phyloP scores from a whole-genome alignment of 1,140 invertebrate genomes.

The Drosophila sechellia region DNA sequence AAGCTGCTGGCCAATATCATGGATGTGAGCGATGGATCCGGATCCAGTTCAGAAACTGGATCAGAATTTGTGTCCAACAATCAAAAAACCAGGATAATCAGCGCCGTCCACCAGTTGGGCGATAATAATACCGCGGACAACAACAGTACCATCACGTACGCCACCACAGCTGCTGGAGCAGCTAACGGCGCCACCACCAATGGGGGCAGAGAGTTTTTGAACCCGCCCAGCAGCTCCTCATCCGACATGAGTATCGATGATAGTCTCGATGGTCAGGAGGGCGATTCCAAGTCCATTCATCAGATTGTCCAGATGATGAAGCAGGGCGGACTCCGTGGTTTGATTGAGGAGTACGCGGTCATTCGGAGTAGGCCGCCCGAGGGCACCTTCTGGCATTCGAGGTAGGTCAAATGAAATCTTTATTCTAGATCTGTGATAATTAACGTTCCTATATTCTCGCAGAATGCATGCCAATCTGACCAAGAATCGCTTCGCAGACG shows the following conservation, averaged over 20 bases:
- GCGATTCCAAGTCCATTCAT: constrained; percentile 87
- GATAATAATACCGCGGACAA: constrained; percentile 58
- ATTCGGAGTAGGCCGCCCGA: constrained; percentile 92
- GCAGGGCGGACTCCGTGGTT: constrained; percentile 90
- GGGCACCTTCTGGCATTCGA: constrained; percentile 92
- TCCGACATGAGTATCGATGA: constrained; percentile 95
- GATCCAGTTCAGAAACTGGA: constrained; percentile 1
- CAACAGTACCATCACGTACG: constrained; percentile 14
- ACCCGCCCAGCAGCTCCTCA: constrained; percentile 91
- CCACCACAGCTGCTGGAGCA: constrained; percentile 12
- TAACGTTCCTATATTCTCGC: constrained; percentile 19
- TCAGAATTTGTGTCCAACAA: constrained; percentile 24
- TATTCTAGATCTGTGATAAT: not conserved
- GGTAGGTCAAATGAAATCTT: constrained; percentile 37
- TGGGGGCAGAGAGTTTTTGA: constrained; percentile 86
- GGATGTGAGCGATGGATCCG: constrained; percentile 46
- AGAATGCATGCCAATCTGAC: constrained; percentile 92
- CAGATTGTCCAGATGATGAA: constrained; percentile 92
- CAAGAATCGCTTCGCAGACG: constrained; percentile 98
- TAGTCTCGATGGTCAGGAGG: constrained; percentile 90
- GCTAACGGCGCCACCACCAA: constrained; percentile 23
- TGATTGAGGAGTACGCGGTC: constrained; percentile 93
- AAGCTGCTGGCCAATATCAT: constrained; percentile 84
- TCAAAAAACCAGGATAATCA: constrained; percentile 59
- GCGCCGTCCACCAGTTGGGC: constrained; percentile 62